Percentiles rank a stretch among this genome's conserved stretches.
Evolutionary conservation across 2,888 invertebrate genomes (phyloP).

Genomic region (Dryobota labecula): DNA sequence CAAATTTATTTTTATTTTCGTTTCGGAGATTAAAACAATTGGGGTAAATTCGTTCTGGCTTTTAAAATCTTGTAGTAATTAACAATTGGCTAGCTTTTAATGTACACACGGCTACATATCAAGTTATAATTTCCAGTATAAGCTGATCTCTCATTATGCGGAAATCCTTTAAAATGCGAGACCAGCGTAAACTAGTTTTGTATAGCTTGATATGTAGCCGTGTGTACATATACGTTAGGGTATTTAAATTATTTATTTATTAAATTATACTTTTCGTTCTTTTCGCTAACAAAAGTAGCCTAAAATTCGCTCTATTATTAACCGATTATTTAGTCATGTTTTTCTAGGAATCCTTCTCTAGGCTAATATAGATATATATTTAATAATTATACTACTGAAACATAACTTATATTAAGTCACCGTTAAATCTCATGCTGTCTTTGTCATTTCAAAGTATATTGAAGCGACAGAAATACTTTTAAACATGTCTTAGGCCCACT

Average conservation of each 20-base stretch:
- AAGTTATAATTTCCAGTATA: too few relatives aligned
- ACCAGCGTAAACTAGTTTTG: too few relatives aligned
- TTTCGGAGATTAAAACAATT: conserved; percentile 29
- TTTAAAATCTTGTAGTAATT: conserved; percentile 19
- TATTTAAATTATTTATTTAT: neutral
- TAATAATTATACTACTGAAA: neutral
- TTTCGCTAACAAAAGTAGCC: conserved; percentile 10
- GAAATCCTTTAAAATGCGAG: too few relatives aligned
- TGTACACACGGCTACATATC: too few relatives aligned
- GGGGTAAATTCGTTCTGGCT: conserved; percentile 45
- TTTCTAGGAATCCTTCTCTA: neutral
- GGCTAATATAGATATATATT: neutral
- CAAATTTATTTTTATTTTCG: conserved; percentile 46
- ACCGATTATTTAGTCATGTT: neutral
- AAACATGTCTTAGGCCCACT: neutral
- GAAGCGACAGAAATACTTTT: neutral
- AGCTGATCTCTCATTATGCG: too few relatives aligned
- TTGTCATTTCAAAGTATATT: neutral
- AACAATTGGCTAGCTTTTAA: conserved; percentile 4
- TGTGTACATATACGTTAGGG: conserved; percentile 12
- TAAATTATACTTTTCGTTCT: neutral
- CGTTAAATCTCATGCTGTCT: neutral
- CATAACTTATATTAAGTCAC: neutral
- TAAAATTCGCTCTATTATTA: conserved; percentile 9
- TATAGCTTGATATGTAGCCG: too few relatives aligned